Conservation (phyloP, 2,113 vertebrate genomes). For the Thalassoma bifasciatum region DNA sequence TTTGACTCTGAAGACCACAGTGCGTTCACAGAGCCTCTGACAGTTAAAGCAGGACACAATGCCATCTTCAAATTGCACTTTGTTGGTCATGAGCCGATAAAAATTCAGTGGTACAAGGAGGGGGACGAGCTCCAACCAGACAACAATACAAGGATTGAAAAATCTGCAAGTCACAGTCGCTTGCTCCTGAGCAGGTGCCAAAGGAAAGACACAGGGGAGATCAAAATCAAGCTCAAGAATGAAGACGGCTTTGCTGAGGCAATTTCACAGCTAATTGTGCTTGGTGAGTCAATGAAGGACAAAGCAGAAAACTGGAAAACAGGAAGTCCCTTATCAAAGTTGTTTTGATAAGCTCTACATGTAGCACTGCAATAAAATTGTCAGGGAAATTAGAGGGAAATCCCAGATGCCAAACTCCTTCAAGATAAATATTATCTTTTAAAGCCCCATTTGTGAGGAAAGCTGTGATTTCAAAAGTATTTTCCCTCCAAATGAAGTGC, state of each 20-base stretch:
- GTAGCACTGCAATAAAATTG: not conserved
- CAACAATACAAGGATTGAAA: conserved; percentile 78
- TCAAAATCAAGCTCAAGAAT: conserved; percentile 89
- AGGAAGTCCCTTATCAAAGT: not conserved
- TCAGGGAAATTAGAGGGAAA: not conserved
- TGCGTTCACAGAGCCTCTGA: conserved; percentile 80
- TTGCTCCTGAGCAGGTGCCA: conserved; percentile 84
- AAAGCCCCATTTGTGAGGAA: not conserved
- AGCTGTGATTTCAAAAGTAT: too few relatives aligned
- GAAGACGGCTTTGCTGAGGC: conserved; percentile 84
- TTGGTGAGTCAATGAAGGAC: conserved; percentile 81
- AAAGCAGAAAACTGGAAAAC: not conserved
- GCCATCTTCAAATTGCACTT: conserved; percentile 86
- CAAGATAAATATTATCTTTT: conserved; percentile 4
- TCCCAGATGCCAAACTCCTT: not conserved
- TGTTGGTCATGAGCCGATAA: conserved; percentile 84
- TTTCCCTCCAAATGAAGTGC: not conserved
- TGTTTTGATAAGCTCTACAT: not conserved
- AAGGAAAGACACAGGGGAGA: conserved; percentile 86
- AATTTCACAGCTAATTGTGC: conserved; percentile 82
- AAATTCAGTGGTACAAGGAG: conserved; percentile 87
- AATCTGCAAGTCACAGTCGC: conserved; percentile 75
- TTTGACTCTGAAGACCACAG: conserved; percentile 80
- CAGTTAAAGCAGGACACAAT: conserved; percentile 85
- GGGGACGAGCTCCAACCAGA: conserved; percentile 81